phyloP scores from a whole-genome alignment of 2,888 invertebrate genomes.

The Napeogenes sylphis region DNA sequence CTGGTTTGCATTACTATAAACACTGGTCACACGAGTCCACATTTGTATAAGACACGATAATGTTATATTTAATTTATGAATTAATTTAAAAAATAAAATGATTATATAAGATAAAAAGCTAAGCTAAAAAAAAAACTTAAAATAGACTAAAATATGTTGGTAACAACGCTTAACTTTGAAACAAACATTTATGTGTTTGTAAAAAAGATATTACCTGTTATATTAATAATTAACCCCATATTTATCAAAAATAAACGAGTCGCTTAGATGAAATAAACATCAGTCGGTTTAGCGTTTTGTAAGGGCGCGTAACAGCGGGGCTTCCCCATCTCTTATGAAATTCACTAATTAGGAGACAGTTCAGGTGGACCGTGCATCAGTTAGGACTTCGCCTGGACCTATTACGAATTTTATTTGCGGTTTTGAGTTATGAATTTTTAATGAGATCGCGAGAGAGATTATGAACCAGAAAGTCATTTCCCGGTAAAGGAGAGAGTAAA shows the following conservation, averaged over 20 bases:
- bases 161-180: too few species aligned
- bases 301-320: slow-evolving; percentile 22
- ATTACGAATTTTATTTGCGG: slow-evolving; percentile 73
- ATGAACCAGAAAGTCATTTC: slow-evolving; percentile 79
- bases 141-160: too few species aligned
- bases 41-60: too few species aligned
- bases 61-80: too few species aligned
- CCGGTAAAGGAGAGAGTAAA: slow-evolving; percentile 67
- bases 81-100: too few species aligned
- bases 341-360: slow-evolving; percentile 31
- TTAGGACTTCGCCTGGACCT: slow-evolving; percentile 34
- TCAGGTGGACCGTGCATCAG: slow-evolving; percentile 27
- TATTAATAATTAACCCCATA: neutral
- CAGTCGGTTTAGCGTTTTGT: slow-evolving; percentile 15
- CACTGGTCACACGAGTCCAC: too few species aligned
- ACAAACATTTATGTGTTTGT: too few species aligned
- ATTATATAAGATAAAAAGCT: too few species aligned
- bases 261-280: slow-evolving; percentile 9
- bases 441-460: slow-evolving; percentile 80
- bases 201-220: too few species aligned
- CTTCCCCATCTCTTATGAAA: slow-evolving; percentile 26
- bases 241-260: neutral
- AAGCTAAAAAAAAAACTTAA: too few species aligned
- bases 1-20: too few species aligned
- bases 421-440: slow-evolving; percentile 80